phyloP scores from a whole-genome alignment of 2,888 invertebrate species.

The Cremastobaeus sp. region DNA sequence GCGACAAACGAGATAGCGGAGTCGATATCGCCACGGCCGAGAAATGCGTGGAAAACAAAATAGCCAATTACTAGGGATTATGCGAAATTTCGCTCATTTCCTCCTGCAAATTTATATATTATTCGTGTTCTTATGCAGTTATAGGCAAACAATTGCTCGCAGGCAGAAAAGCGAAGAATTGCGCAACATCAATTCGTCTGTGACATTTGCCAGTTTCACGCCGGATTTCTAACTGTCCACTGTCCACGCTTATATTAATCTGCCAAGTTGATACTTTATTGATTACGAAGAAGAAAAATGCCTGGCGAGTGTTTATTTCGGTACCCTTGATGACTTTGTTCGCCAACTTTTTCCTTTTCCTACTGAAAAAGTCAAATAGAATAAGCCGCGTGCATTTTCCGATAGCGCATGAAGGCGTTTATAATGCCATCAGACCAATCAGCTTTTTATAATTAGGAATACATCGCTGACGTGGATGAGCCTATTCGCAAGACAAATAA shows the following conservation, averaged over 20 bases:
- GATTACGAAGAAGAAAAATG: background rate
- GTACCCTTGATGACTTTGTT: no score
- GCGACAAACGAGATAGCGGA: no score
- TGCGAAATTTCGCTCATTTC: slow-evolving; percentile 39
- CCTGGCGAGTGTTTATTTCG: no score
- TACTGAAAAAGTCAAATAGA: slow-evolving; percentile 14
- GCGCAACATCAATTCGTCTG: slow-evolving; percentile 24
- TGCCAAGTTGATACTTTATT: background rate
- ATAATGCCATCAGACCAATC: slow-evolving; percentile 58
- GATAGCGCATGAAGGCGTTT: slow-evolving; percentile 53
- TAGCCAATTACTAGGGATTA: slow-evolving; percentile 48
- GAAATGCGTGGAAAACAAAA: slow-evolving; percentile 39
- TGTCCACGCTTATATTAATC: background rate
- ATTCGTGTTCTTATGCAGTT: slow-evolving; percentile 36
- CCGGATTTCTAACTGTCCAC: background rate
- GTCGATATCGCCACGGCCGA: no score
- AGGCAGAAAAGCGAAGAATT: slow-evolving; percentile 26
- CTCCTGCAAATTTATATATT: slow-evolving; percentile 28
- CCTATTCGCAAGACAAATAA: slow-evolving; percentile 44
- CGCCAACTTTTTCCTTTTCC: background rate
- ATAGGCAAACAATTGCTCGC: slow-evolving; percentile 27
- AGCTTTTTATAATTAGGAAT: slow-evolving; percentile 55
- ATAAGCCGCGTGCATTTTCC: slow-evolving; percentile 41
- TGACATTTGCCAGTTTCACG: slow-evolving; percentile 5
- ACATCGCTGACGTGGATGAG: slow-evolving; percentile 50